These are phyloP conservation scores for Pheosia gnoma DNA, from an alignment of 2,888 invertebrate species.

Conservation along the genomic window DNA sequence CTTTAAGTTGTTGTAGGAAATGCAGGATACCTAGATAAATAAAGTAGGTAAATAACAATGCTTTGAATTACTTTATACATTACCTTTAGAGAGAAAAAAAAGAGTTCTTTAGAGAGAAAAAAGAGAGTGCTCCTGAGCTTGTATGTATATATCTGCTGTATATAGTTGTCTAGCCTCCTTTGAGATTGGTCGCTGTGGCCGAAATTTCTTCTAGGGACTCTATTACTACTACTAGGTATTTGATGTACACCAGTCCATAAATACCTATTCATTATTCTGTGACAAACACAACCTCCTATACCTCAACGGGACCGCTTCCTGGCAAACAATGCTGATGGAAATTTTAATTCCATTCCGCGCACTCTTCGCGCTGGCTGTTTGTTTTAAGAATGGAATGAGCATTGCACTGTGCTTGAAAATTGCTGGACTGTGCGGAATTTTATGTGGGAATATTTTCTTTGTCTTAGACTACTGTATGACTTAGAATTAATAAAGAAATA, in stretches of 20 bases:
- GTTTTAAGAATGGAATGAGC: conserved; percentile 49
- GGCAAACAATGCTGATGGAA: conserved; percentile 58
- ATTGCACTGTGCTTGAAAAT: conserved; percentile 41
- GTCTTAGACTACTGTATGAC: conserved; percentile 11
- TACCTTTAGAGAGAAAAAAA: too few relatives aligned
- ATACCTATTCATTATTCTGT: neutral
- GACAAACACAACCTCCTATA: neutral
- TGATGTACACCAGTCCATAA: too few relatives aligned
- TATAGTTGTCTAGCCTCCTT: too few relatives aligned
- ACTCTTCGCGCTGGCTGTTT: conserved; percentile 38
- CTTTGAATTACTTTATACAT: too few relatives aligned
- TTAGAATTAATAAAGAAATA: neutral
- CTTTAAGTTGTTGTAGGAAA: neutral
- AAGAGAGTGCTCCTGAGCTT: too few relatives aligned
- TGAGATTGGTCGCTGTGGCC: too few relatives aligned
- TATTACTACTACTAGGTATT: too few relatives aligned
- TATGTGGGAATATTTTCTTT: conserved; percentile 6
- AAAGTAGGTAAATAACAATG: too few relatives aligned
- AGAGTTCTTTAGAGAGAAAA: too few relatives aligned
- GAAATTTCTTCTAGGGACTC: too few relatives aligned
- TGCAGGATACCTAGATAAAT: too few relatives aligned
- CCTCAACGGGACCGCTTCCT: conserved; percentile 20
- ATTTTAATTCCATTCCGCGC: conserved; percentile 55
- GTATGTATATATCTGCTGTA: too few relatives aligned
- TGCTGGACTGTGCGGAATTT: conserved; percentile 19